Evolutionary conservation across 2,888 invertebrate species (phyloP).

Genomic region (Lampropteryx suffumata): DNA sequence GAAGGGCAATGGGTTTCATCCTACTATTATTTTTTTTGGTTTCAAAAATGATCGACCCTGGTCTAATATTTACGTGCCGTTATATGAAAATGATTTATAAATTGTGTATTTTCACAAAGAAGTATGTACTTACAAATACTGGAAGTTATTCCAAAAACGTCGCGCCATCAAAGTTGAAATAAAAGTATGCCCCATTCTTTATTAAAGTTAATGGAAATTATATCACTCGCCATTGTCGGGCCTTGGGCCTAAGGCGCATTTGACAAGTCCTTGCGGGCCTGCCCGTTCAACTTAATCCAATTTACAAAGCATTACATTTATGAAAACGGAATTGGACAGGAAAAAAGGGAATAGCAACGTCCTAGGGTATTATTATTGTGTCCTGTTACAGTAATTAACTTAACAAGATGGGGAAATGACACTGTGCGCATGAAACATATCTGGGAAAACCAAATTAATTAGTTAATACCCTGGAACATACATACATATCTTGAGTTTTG

Average conservation of each 20-base stretch:
- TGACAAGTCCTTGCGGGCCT: conserved; percentile 43
- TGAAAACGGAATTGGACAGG: conserved; percentile 43
- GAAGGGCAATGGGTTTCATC: too few species aligned
- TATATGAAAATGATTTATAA: too few species aligned
- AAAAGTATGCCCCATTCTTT: conserved; percentile 1
- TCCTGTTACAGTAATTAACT: conserved; percentile 26
- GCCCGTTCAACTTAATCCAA: conserved; percentile 47
- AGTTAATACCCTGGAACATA: too few species aligned
- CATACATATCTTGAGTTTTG: too few species aligned
- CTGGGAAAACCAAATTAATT: too few species aligned
- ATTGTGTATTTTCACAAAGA: too few species aligned
- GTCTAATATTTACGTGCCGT: too few species aligned
- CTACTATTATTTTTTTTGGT: too few species aligned
- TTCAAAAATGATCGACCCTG: too few species aligned
- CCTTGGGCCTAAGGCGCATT: conserved; percentile 27
- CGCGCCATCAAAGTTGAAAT: neutral
- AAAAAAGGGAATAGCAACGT: conserved; percentile 42
- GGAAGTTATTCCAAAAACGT: too few species aligned
- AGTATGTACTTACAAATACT: too few species aligned
- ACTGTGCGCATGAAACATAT: neutral
- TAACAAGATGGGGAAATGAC: conserved; percentile 7
- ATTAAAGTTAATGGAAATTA: conserved; percentile 29
- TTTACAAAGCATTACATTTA: conserved; percentile 48
- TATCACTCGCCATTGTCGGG: conserved; percentile 29
- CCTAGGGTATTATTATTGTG: conserved; percentile 20